Base-by-base conservation (phyloP, 1,140 invertebrate species). In the Orchestia grillus region DNA sequence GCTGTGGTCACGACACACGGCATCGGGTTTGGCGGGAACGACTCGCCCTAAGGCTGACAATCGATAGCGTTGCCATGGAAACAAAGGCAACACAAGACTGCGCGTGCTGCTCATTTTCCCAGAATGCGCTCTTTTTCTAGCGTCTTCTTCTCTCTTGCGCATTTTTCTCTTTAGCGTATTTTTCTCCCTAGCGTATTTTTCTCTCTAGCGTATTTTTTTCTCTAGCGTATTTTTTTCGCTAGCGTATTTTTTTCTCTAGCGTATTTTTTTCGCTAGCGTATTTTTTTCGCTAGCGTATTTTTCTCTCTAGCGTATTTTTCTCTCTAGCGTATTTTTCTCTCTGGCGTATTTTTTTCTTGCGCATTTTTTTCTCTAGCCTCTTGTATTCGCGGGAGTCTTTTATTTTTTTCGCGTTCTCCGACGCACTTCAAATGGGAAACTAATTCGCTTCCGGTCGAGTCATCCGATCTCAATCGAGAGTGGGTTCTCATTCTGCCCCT, bases 31-130 rank as follows among this genome's bases (percentile, higher is more conserved):
- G 92, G 92, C 92, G 92, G 92, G 92, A 94, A 94, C 16, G 44
- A 94, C 92, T 6, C 92, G 36, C 44, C 44, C 92, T 45, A 16
- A 44, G 44, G 6, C 44, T 16, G 43, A 15, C 44, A 94, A 94
- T 94, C 92, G 44, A 94, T 94, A 94, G 92, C 92, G 92, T 94
- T 94, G 92, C 8, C 92, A 94, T 94, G 92, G 44, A 11, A 94
- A 94, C 92, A 47, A 47, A 94, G 8, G 92, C 92, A 94, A 94
- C 92, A 94, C 92, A 94, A 94, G 44, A 44, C 92, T 19, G 92
- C 43, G 88, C 44, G 88, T 44, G 44, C 6, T 44, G 41, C 36
- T 42, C 88, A 90, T 28, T 90, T 90, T 90, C 41, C 88, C 47
- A 90, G 41, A 90, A 43, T 90, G 88, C 88, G 42, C 28, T 41